Base-by-base conservation (phyloP, 2,113 vertebrate species). In the Pleuronectes platessa region DNA sequence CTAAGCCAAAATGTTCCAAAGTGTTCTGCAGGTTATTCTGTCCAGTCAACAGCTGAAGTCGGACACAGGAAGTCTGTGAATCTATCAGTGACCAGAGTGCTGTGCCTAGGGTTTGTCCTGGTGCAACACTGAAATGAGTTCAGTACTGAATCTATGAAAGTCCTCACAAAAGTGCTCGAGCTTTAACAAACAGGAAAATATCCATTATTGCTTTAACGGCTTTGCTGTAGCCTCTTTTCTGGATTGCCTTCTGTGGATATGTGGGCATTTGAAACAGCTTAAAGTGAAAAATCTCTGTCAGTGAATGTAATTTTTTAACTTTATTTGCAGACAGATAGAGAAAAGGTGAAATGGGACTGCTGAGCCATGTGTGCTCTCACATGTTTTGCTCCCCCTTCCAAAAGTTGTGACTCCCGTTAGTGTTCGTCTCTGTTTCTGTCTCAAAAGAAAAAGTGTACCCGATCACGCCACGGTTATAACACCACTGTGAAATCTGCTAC, bases 391-490 rank as follows among this genome's bases (percentile, higher is more conserved):
- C n/a, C n/a, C n/a, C 31, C 31, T 31, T 31, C 31, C 24, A 54
- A 37, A 68, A 66, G 15, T 20, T 55, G 13, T 65, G 40, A 27
- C 60, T 68, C 47, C 20, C 24, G 18, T 56, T 71, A 56, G 5
- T 15, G 26, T 49, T 47, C 37, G 21, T 45, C 47, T 56, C 61
- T 27, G 24, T 61, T 60, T 71, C 75, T 24, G 2, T 74, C 45
- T 78, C n/a, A 59, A 68, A 81, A 55, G 75, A 27, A 45, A 13
- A 68, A 64, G 31, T 74, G n/a, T 63, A 53, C 79, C 53, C 69
- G 66, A 68, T 83, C 55, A 70, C 68, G 27, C 74, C 72, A 81
- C 35, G 24, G 56, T 73, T 84, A 81, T 65, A 84, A 74, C 71
- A 72, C 79, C 37, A 24, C 58, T 42, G 35, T 56, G 24, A 82